Evolutionary conservation across 2,888 invertebrate species (phyloP).

Genomic region (Synergus itoensis): DNA sequence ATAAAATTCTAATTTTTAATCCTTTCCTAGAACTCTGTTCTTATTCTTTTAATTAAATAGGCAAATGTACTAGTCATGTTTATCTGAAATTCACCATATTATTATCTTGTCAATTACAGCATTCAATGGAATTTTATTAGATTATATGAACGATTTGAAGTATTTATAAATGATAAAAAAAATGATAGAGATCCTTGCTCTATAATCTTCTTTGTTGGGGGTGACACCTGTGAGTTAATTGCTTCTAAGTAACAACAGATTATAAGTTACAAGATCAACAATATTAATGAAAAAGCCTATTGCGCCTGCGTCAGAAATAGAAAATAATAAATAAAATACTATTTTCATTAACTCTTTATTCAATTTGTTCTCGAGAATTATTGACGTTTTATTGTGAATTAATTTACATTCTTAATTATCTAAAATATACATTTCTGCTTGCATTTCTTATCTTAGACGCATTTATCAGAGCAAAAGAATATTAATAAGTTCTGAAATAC

Average conservation of each 20-base stretch:
- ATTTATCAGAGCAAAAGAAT: not conserved
- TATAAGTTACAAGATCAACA: not conserved
- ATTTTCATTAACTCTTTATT: not conserved
- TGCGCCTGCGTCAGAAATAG: conserved; percentile 13
- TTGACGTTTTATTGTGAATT: not conserved
- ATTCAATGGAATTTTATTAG: not conserved
- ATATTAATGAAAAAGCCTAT: conserved; percentile 7
- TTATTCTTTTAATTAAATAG: not conserved
- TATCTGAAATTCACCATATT: not conserved
- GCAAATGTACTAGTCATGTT: not conserved
- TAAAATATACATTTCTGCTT: not conserved
- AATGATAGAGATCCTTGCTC: not conserved
- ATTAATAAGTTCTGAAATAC: not conserved
- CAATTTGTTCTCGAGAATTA: conserved; percentile 13
- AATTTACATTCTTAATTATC: not conserved
- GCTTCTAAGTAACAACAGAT: conserved; percentile 13
- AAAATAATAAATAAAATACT: conserved; percentile 5
- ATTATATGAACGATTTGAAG: not conserved
- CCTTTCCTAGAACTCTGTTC: not conserved
- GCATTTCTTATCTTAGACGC: not conserved
- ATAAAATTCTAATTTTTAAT: not conserved
- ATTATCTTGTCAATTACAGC: not conserved
- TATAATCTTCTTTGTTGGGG: conserved; percentile 4
- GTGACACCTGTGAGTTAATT: conserved; percentile 24
- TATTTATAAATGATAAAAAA: not conserved